Conservation (phyloP, 2,113 vertebrate genomes). For the Heterochromis multidens region DNA sequence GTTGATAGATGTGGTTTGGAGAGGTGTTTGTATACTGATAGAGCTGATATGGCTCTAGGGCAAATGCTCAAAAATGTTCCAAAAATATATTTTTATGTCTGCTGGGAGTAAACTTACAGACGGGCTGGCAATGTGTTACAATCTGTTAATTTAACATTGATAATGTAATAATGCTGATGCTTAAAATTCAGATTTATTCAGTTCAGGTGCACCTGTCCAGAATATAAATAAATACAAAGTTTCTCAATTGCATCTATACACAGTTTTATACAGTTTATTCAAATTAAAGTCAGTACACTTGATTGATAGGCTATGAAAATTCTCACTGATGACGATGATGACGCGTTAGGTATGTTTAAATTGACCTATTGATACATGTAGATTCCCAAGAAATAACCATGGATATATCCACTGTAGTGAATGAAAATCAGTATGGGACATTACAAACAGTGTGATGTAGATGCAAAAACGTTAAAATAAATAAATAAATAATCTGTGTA, state of each 20-base stretch:
- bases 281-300: neutral
- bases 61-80: slow-evolving; percentile 16
- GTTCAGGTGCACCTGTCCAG: neutral
- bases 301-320: neutral
- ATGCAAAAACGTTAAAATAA: neutral
- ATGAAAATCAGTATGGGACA: neutral
- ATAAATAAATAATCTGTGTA: fast-evolving
- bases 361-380: neutral
- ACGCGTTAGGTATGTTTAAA: no score
- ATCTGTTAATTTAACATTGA: slow-evolving; percentile 40
- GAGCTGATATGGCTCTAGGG: slow-evolving; percentile 53
- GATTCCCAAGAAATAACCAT: neutral
- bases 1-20: slow-evolving; percentile 50
- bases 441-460: neutral
- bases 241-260: neutral
- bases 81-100: slow-evolving; percentile 28
- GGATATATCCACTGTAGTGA: neutral
- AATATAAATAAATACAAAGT: neutral
- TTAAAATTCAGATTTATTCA: neutral
- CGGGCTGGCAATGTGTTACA: neutral
- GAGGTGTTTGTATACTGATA: slow-evolving; percentile 57
- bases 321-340: neutral
- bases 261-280: neutral
- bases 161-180: neutral
- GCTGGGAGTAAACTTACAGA: slow-evolving; percentile 1